Evolutionary conservation across 2,797 vertebrate genomes (phyloP).

Genomic region (Mycteria americana): DNA sequence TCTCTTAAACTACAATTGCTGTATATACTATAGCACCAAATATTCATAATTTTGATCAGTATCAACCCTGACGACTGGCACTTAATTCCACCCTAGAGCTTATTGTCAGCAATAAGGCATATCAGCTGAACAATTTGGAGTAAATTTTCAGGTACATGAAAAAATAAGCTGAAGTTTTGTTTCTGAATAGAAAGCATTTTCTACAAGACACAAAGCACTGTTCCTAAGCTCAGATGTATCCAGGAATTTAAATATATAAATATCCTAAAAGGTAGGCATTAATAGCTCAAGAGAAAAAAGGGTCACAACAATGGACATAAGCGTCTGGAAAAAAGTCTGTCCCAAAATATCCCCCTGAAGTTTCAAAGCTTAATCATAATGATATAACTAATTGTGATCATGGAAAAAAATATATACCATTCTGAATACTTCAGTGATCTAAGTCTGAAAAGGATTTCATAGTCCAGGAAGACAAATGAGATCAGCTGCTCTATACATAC

Average conservation of each 20-base stretch:
- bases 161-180: not conserved
- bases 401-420: not conserved
- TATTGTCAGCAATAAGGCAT: not conserved
- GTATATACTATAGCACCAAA: not conserved
- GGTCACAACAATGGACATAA: not conserved
- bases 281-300: not conserved
- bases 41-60: not conserved
- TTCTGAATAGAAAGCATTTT: not conserved
- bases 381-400: not conserved
- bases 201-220: not conserved
- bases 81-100: not conserved
- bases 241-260: not conserved
- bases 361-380: not conserved
- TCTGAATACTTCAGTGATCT: slow-evolving; percentile 2
- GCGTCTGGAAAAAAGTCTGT: not conserved
- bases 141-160: not conserved
- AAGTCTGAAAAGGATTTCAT: slow-evolving; percentile 1
- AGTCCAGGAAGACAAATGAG: slow-evolving; percentile 42
- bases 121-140: not conserved
- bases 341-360: not conserved
- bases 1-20: not conserved
- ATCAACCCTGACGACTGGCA: not conserved
- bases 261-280: not conserved
- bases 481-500: not conserved
- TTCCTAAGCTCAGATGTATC: not conserved